Evolutionary conservation across 2,797 vertebrate genomes (phyloP).

Genomic region (Hemitrygon akajei): DNA sequence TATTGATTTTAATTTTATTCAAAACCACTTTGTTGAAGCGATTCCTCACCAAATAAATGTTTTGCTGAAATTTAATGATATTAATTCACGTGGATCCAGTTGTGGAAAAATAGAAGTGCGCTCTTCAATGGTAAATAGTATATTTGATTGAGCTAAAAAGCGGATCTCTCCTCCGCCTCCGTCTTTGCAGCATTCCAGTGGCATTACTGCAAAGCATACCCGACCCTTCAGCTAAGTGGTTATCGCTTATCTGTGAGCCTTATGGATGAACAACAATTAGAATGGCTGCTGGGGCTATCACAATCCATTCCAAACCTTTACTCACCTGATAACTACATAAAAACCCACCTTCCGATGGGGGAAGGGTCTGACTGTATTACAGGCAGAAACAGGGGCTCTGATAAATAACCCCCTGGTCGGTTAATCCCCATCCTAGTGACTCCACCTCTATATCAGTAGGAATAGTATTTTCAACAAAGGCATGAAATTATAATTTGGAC

Average conservation of each 20-base stretch:
- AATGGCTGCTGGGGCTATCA: background rate
- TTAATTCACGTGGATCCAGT: background rate
- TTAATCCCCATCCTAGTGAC: too few species aligned
- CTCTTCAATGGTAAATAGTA: too few species aligned
- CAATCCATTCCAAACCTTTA: background rate
- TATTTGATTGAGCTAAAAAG: background rate
- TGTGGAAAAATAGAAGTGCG: background rate
- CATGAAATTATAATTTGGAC: background rate
- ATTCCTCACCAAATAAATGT: background rate
- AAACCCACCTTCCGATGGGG: background rate
- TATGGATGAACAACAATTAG: background rate
- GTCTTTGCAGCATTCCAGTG: background rate
- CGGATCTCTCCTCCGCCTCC: too few species aligned
- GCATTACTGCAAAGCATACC: background rate
- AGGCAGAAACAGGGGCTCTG: background rate
- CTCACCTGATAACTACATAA: background rate
- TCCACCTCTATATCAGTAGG: background rate
- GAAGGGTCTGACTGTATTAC: background rate
- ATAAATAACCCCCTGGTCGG: too few species aligned
- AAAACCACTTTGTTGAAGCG: background rate
- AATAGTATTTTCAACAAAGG: background rate
- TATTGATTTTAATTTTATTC: background rate
- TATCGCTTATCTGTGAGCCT: background rate
- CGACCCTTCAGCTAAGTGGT: background rate
- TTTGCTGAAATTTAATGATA: background rate